Conservation (phyloP, 1,140 invertebrate species). For the Drosophila obscura region DNA sequence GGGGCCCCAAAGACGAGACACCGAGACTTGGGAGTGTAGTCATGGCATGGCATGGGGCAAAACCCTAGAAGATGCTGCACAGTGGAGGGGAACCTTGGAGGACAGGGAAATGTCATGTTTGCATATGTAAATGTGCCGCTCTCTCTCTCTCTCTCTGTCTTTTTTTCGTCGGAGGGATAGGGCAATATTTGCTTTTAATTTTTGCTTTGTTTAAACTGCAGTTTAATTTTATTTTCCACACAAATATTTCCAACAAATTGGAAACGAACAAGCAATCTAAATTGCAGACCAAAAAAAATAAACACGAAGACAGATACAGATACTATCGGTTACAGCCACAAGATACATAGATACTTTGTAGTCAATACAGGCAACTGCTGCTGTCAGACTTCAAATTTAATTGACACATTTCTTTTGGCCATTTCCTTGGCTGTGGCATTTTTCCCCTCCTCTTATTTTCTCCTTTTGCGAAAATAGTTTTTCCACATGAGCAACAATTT, state of each 20-base stretch:
- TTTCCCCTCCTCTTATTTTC: background rate
- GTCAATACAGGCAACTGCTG: conserved; percentile 56
- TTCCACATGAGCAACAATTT: conserved; percentile 46
- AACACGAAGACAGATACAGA: conserved; percentile 14
- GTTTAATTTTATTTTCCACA: conserved; percentile 82
- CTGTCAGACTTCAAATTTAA: conserved; percentile 78
- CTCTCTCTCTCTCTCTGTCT: conserved; percentile 12
- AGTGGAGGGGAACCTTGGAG: conserved; percentile 16
- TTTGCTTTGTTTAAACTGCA: conserved; percentile 82
- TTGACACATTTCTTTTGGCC: conserved; percentile 71
- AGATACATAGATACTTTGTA: conserved; percentile 28
- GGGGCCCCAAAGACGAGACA: conserved; percentile 54
- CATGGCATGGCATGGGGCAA: conserved; percentile 23
- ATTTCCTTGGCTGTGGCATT: conserved; percentile 23
- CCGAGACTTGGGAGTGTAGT: conserved; percentile 20
- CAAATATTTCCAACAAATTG: conserved; percentile 78
- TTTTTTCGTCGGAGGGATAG: conserved; percentile 35
- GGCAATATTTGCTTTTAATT: conserved; percentile 82
- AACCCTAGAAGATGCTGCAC: conserved; percentile 38
- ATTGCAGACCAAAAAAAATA: conserved; percentile 43
- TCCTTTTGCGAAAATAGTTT: conserved; percentile 34
- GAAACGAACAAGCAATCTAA: conserved; percentile 63
- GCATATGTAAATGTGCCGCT: conserved; percentile 75
- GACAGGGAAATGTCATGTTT: conserved; percentile 68
- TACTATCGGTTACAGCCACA: conserved; percentile 10